Base-by-base conservation (phyloP, 2,888 invertebrate species). In the Unio pictorum region DNA sequence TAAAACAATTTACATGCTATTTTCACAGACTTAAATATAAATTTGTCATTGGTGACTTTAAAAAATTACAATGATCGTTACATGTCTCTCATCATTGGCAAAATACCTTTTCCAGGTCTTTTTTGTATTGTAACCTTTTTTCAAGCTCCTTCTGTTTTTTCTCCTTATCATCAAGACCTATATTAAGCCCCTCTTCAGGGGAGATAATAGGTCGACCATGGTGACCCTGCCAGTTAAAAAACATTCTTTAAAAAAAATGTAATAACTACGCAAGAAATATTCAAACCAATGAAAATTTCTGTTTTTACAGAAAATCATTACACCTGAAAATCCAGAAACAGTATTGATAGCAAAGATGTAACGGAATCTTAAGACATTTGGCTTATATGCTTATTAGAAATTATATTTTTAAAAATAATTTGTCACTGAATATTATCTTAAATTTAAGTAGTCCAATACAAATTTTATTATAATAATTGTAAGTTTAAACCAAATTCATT, bases 161-260 rank as follows among this genome's bases (percentile, higher is more conserved):
- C 26, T 79, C 76, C 28, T 78, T 72, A 64, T 86, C 85, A 71
- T 85, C 86, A 30, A 79, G 73, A 2, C 87, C 87, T 55, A 87
- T 75, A 66, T 77, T 79, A 75, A 83, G 74, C 30, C 83, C 81
- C 20, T 74, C 61, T 55, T 79, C 78, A 15, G 79, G 79, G n/a
- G 81, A 74, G 11, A 72, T 72, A 34, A 77, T 69, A 59, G 71
- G 74, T 17, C 74, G 67, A 11, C 61, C 63, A n/a, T 66, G 54
- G 30, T 64, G 59, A 18, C n/a, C 58, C 55, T 15, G 17, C 26
- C 57, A 45, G 45, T 45, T 45, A 11, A 45, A 45, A 45, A 45
- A 11, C 11, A 45, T 45, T 45, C 56, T 61, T 26, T 56, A 59
- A 59, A 59, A 59, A 20, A 59, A n/a, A n/a, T 55, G 60, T 66